A percentile compares a stretch with the other conserved stretches of the same genome.
These are phyloP conservation scores for Merluccius polli DNA, from an alignment of 2,797 vertebrate species.

Conservation along the genomic window DNA sequence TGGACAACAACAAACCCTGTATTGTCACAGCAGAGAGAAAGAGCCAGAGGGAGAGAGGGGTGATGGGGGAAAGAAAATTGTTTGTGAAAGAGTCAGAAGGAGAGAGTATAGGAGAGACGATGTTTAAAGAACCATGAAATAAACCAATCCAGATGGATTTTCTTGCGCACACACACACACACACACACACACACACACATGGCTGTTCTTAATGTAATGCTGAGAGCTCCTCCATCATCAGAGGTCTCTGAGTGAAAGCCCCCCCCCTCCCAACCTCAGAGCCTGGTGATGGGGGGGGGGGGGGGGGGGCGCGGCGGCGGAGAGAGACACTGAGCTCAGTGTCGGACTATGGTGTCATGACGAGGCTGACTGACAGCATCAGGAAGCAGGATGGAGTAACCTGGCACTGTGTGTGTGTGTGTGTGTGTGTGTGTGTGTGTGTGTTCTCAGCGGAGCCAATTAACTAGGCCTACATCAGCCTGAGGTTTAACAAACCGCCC, in stretches of 20 bases:
- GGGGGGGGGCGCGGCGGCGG: too few species aligned
- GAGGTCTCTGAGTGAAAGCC: neutral
- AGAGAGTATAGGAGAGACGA: neutral
- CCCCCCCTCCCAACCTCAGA: neutral
- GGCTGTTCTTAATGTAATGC: neutral
- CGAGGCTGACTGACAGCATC: neutral
- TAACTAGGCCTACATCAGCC: slow-evolving; percentile 3
- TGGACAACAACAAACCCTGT: neutral
- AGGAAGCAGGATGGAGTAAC: neutral
- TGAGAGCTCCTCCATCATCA: neutral
- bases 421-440: neutral
- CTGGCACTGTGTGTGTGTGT: neutral
- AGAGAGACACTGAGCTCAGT: neutral
- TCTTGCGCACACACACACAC: neutral
- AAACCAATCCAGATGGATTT: neutral
- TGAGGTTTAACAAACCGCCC: neutral
- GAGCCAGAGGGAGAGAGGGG: neutral
- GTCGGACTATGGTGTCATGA: neutral
- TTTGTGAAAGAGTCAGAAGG: neutral
- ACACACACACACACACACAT: neutral
- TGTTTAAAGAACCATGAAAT: neutral
- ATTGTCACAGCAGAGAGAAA: neutral
- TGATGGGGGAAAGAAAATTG: neutral
- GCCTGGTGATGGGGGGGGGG: neutral
- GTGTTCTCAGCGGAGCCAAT: neutral